A percentile compares a stretch with the other conserved stretches of the same genome.
Conservation (phyloP, 2,888 invertebrate species). For the Petrophora chlorosata region DNA sequence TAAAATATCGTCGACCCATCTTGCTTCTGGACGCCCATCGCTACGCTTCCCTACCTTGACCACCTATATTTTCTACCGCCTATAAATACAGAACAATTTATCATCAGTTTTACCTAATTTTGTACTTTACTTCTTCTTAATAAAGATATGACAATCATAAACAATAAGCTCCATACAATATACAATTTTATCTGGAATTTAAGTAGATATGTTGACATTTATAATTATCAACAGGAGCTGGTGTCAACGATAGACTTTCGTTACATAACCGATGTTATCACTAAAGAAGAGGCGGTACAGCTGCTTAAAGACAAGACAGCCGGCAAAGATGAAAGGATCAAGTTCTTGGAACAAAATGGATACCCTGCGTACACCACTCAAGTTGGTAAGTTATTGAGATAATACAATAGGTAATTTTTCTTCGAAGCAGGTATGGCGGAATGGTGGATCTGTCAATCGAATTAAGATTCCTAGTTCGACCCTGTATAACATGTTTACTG, state of each 20-base stretch:
- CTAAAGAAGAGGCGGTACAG: slow-evolving; percentile 90
- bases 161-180: neutral
- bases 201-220: slow-evolving; percentile 13
- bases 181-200: slow-evolving; percentile 3
- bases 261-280: slow-evolving; percentile 91
- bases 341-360: slow-evolving; percentile 85
- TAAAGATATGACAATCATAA: neutral
- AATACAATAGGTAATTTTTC: too few relatives aligned
- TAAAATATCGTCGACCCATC: too few relatives aligned
- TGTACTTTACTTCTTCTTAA: neutral
- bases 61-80: too few relatives aligned
- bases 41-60: too few relatives aligned
- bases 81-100: too few relatives aligned
- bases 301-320: slow-evolving; percentile 84
- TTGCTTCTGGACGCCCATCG: too few relatives aligned
- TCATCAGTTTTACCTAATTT: too few relatives aligned
- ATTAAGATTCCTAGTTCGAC: too few relatives aligned
- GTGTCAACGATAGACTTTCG: slow-evolving; percentile 95
- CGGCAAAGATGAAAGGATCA: slow-evolving; percentile 86
- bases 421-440: too few relatives aligned
- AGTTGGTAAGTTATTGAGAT: slow-evolving; percentile 89
- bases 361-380: slow-evolving; percentile 95
- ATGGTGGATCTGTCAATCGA: too few relatives aligned
- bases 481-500: too few relatives aligned
- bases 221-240: slow-evolving; percentile 79